A percentile compares a stretch with the other conserved stretches of the same genome.
These are phyloP conservation scores for Alces alces DNA, from an alignment of 2,113 vertebrate genomes.

Conservation along the genomic window DNA sequence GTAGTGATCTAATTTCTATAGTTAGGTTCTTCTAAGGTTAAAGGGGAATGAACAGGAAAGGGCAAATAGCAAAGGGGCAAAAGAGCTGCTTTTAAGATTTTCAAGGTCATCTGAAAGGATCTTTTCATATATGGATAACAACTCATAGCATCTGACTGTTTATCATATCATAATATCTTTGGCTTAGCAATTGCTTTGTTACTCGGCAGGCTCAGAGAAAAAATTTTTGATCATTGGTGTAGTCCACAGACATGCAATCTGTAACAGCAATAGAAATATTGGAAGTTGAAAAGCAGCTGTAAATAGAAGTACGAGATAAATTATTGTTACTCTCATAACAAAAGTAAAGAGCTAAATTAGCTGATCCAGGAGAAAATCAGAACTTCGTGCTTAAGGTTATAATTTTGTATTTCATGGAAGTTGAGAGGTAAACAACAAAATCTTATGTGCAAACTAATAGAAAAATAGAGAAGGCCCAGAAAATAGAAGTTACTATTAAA, in stretches of 20 bases:
- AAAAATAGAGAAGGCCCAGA: slow-evolving; percentile 42
- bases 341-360: slow-evolving; percentile 51
- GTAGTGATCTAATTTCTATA: not conserved
- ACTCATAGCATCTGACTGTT: not conserved
- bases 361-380: slow-evolving; percentile 37
- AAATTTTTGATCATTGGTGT: not conserved
- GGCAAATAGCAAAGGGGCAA: not conserved
- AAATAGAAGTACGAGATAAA: slow-evolving; percentile 17
- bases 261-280: not conserved
- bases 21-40: not conserved
- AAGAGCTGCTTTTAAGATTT: not conserved
- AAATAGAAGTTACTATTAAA: slow-evolving; percentile 52
- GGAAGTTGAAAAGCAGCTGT: not conserved
- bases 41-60: not conserved
- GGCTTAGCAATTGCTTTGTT: not conserved
- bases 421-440: slow-evolving; percentile 26
- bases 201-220: not conserved
- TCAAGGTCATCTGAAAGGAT: not conserved
- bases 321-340: slow-evolving; percentile 15
- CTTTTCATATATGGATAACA: not conserved
- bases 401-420: slow-evolving; percentile 30
- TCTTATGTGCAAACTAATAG: slow-evolving; percentile 19
- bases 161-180: not conserved
- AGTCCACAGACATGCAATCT: not conserved
- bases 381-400: not conserved